phyloP scores from a whole-genome alignment of 2,888 invertebrate genomes.

The Epirrita christyi region DNA sequence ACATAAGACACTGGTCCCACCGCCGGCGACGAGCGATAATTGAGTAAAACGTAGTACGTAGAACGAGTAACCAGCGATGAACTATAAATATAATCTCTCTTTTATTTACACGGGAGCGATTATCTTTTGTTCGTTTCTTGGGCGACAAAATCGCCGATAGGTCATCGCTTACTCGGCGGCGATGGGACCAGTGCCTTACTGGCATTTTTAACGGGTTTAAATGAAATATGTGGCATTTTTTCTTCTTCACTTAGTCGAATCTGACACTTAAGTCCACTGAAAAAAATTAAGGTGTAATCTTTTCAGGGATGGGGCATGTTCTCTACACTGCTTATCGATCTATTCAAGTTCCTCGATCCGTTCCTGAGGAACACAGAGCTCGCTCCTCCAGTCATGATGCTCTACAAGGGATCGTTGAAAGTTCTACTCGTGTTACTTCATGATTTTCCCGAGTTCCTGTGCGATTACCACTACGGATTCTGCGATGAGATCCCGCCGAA shows the following conservation, averaged over 20 bases:
- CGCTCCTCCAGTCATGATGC: constrained; percentile 95
- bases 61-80: too few species aligned
- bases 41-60: too few species aligned
- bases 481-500: constrained; percentile 99
- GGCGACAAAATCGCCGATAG: too few species aligned
- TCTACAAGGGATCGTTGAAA: constrained; percentile 98
- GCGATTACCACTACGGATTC: constrained; percentile 99
- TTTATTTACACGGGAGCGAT: too few species aligned
- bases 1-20: too few species aligned
- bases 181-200: too few species aligned
- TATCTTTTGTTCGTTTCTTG: too few species aligned
- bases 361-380: constrained; percentile 98
- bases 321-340: constrained; percentile 96
- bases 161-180: too few species aligned
- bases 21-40: too few species aligned
- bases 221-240: constrained; percentile 18
- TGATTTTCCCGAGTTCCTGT: constrained; percentile 99
- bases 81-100: too few species aligned
- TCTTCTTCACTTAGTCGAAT: constrained; percentile 6
- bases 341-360: constrained; percentile 98
- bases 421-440: constrained; percentile 97
- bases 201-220: constrained; percentile 14
- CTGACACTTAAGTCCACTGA: background rate
- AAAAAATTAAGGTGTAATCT: constrained; percentile 16
- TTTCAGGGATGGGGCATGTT: constrained; percentile 97